Base-by-base conservation (phyloP, 2,113 vertebrate species). In the Anolis sagrei region DNA sequence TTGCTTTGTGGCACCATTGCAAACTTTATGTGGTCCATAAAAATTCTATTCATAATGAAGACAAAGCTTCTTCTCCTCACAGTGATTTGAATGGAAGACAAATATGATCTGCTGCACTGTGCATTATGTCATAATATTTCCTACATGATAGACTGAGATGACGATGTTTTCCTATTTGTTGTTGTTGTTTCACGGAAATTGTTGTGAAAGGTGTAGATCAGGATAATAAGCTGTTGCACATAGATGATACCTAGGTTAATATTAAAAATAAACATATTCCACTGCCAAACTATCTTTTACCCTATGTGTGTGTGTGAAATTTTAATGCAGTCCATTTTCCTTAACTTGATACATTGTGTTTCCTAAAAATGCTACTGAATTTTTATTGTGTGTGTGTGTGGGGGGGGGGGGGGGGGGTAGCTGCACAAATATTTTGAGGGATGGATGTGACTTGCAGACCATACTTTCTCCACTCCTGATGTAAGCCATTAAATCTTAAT, bases 321-420 rank as follows among this genome's bases (percentile, higher is more conserved):
- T 66, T n/a, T 5, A 66, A 9, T 80, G 13, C 25, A 66, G 25
- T 25, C 36, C 10, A 29, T 80, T 49, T 4, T 69, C 4, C 29
- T 34, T 23, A 4, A 68, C 73, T 77, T 86, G 88, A 84, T 84
- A 68, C 74, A 81, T 83, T 86, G 88, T 77, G 2, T 86, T 91
- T 92, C 86, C 74, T 89, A 0, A 0, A 84, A 18, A 32, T 10
- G 23, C 19, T 4, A 2, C 34, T 81, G 51, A 11, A 23, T 23
- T 76, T 66, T 76, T 27, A 58, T 58, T 10, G 49, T n/a, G n/a
- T n/a, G n/a, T n/a, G n/a, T n/a, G n/a, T n/a, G n/a, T n/a, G n/a
- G n/a, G n/a, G n/a, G n/a, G 11, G 49, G 49, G 11, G 6, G 51
- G 51, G 51, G 14, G 51, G 51, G 2, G 9, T 4, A 54, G 51